Base-by-base conservation (phyloP, 2,113 vertebrate genomes). In the Hydropotes inermis region DNA sequence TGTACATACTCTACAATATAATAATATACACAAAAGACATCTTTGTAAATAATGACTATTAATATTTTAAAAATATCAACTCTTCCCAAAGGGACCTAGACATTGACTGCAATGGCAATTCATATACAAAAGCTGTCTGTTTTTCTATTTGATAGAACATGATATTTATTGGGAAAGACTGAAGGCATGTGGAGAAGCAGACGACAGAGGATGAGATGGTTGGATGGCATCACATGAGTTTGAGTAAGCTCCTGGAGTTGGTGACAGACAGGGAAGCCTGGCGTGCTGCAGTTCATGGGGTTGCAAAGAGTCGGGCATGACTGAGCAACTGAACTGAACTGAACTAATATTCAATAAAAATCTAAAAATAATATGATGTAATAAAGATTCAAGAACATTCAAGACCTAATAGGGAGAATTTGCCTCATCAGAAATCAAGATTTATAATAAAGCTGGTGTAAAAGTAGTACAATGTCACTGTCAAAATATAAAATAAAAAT, bases 101-200 rank as follows among this genome's bases (percentile, higher is more conserved):
- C 28, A 7, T 79, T 30, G 9, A 60, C 8, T 28, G 6, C 27
- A 88, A 28, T 28, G 43, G 13, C 7, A 93, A n/a, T 64, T 83
- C 25, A 39, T 27, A 43, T 4, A 52, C 17, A 78, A 90, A 76
- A 54, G 14, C 57, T 30, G 2, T 5, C 15, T 91, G 15, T 58
- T 76, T 52, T 2, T 58, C 76, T 57, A 45, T 78, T 58, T 57
- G 33, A 2, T n/a, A 84, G 36, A 88, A 50, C 1, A 57, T 52
- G 33, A 90, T 30, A 78, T 47, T 54, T 4, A 15, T 16, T 45
- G 55, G 55, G 55, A 57, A 57, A 57, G 19, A 25, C 55, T 57
- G 21, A 57, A 57, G 55, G 23, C 3, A 0, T 23, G 23, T 0
- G 0, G 55, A 57, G 55, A 57, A 57, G 55, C 0, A 0, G 23